Evolutionary conservation across 2,888 invertebrate genomes (phyloP).

Genomic region (Creontiades dilutus): DNA sequence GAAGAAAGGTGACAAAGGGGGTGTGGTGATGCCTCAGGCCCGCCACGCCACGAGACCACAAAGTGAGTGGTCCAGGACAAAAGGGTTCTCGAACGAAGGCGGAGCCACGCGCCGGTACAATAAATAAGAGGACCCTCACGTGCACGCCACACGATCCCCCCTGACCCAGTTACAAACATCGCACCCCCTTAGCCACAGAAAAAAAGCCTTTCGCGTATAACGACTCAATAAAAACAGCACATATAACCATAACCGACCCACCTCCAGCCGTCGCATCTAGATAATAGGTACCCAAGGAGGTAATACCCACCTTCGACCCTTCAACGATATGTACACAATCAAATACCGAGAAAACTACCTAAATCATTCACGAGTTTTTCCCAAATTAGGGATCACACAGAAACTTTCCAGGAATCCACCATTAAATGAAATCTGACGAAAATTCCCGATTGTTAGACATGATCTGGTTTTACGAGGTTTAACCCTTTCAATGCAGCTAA

Average conservation of each 20-base stretch:
- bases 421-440: too few species aligned
- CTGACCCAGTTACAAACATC: slow-evolving; percentile 43
- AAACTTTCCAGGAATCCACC: too few species aligned
- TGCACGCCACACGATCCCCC: slow-evolving; percentile 56
- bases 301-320: too few species aligned
- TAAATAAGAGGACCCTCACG: not conserved
- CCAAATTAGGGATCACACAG: too few species aligned
- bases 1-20: slow-evolving; percentile 14
- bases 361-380: too few species aligned
- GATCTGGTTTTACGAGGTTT: too few species aligned
- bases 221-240: not conserved
- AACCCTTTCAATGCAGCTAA: too few species aligned
- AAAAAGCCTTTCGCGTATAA: slow-evolving; percentile 13
- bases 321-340: too few species aligned
- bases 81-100: not conserved
- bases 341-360: too few species aligned
- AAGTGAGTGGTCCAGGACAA: slow-evolving; percentile 1
- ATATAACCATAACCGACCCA: not conserved
- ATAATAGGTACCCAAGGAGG: too few species aligned
- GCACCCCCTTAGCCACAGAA: slow-evolving; percentile 10
- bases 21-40: not conserved
- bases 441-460: too few species aligned
- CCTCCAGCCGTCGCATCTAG: too few species aligned
- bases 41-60: not conserved
- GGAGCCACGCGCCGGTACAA: not conserved